phyloP scores from a whole-genome alignment of 2,113 vertebrate species.

The Zosterops lateralis region DNA sequence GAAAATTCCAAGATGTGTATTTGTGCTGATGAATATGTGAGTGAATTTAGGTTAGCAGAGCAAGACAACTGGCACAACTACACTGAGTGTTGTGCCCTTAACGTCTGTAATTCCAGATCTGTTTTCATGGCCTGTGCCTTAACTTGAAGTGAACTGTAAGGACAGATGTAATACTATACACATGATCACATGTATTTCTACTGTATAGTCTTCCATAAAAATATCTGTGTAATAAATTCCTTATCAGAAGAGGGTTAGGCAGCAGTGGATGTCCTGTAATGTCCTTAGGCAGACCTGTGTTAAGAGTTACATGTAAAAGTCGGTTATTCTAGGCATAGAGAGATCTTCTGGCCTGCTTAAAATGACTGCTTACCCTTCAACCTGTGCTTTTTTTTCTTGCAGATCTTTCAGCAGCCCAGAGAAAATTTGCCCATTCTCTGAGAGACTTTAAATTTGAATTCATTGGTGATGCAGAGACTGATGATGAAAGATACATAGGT shows the following conservation, averaged over 20 bases:
- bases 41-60: background rate
- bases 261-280: background rate
- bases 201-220: background rate
- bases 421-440: constrained; percentile 93
- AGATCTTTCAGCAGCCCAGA: constrained; percentile 91
- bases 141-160: background rate
- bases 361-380: background rate
- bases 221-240: background rate
- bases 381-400: constrained; percentile 29
- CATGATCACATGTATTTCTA: background rate
- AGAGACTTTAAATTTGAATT: constrained; percentile 96
- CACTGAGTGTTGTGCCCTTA: background rate
- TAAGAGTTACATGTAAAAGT: background rate
- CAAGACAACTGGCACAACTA: background rate
- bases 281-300: background rate
- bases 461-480: constrained; percentile 95
- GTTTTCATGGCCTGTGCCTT: background rate
- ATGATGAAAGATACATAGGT: constrained; percentile 95
- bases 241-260: background rate
- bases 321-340: background rate
- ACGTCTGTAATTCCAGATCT: background rate
- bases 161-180: background rate
- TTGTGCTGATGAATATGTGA: background rate
- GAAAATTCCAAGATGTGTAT: background rate
- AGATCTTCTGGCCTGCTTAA: background rate